Conservation (phyloP, 1,140 invertebrate species). For the Drosophila subpulchrella region DNA sequence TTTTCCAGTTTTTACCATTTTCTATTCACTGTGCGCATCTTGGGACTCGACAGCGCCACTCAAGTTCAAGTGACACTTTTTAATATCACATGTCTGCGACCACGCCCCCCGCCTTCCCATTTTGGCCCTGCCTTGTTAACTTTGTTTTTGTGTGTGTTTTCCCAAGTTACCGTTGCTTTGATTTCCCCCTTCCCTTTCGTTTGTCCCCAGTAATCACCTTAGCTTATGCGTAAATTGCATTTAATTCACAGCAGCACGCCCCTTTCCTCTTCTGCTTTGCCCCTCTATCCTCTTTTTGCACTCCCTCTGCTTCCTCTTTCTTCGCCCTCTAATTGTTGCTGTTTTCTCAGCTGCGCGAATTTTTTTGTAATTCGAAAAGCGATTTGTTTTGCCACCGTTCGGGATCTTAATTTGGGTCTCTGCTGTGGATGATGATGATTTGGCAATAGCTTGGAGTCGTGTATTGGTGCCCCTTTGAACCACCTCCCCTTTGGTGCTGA, state of each 20-base stretch:
- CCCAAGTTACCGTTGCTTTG: not conserved
- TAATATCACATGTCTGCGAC: constrained; percentile 68
- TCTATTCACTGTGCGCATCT: constrained; percentile 15
- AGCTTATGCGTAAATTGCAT: constrained; percentile 74
- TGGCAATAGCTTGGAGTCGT: constrained; percentile 5
- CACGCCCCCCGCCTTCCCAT: constrained; percentile 5
- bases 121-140: not conserved
- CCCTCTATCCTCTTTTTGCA: not conserved
- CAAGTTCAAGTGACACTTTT: constrained; percentile 79
- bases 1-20: not conserved
- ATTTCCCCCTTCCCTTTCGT: constrained; percentile 24
- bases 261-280: not conserved
- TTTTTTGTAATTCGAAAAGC: constrained; percentile 37
- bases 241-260: constrained; percentile 58
- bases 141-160: constrained; percentile 22
- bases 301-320: not conserved
- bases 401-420: constrained; percentile 33
- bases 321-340: constrained; percentile 23
- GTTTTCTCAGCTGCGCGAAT: constrained; percentile 27
- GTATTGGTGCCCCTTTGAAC: not conserved
- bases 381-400: constrained; percentile 29
- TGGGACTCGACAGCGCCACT: constrained; percentile 40
- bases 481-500: not conserved
- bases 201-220: constrained; percentile 19
- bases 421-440: constrained; percentile 10